Evolutionary conservation across 2,113 vertebrate species (phyloP).

Genomic region (Heloderma charlesbogerti): DNA sequence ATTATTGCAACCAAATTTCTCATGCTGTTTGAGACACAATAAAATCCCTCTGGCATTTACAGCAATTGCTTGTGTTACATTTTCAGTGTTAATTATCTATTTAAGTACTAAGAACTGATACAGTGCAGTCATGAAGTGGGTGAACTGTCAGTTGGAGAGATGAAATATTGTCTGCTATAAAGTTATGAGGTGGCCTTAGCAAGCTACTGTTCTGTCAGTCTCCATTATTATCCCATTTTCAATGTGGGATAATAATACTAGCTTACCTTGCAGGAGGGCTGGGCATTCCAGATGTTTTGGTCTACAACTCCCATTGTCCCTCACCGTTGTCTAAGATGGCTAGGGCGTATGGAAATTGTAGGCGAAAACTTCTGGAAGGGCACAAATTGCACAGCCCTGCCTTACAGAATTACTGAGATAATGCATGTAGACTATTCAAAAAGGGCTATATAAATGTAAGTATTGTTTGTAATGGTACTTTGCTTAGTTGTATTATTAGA

Average conservation of each 20-base stretch:
- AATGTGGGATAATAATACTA: background rate
- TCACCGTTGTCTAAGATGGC: too few relatives aligned
- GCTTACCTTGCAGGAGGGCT: background rate
- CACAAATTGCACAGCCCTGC: too few relatives aligned
- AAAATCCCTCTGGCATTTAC: background rate
- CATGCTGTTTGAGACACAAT: background rate
- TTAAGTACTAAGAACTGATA: background rate
- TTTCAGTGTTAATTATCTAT: background rate
- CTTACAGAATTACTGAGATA: background rate
- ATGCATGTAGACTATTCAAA: background rate
- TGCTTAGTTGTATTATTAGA: background rate
- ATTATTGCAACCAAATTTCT: background rate
- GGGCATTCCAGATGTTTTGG: too few relatives aligned
- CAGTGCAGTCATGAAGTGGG: background rate
- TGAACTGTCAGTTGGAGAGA: background rate
- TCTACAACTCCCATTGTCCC: too few relatives aligned
- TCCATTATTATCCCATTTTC: background rate
- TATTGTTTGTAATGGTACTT: background rate
- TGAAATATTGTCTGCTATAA: background rate
- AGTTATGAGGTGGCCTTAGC: background rate
- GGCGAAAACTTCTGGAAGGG: too few relatives aligned
- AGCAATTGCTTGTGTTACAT: background rate
- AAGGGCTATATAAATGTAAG: background rate
- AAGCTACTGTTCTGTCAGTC: background rate
- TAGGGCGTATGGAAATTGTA: background rate